Conservation (phyloP, 30 jellyfish, hydroid and myxozoan genomes). For the Turritopsis rubra region DNA sequence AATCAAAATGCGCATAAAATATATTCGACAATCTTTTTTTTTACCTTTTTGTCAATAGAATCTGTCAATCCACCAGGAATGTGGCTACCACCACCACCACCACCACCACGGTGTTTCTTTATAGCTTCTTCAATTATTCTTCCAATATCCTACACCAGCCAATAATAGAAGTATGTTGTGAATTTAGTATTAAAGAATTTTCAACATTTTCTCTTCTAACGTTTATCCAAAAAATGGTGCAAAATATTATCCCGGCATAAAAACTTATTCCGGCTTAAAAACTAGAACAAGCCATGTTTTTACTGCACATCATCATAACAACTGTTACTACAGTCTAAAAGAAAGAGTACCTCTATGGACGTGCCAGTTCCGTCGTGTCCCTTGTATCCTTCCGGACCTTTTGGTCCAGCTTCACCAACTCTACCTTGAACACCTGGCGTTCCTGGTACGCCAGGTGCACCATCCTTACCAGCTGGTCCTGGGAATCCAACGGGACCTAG, state of each 20-base stretch:
- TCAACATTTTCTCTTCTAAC: no score
- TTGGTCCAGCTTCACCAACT: slow-evolving; percentile 18
- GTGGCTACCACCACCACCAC: not conserved
- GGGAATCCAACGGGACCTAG: not conserved
- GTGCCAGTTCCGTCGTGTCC: not conserved
- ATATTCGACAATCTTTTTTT: no score
- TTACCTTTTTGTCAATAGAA: not conserved
- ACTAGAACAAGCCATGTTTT: no score
- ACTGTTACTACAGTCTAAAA: not conserved
- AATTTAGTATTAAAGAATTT: not conserved
- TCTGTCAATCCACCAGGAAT: slow-evolving; percentile 7
- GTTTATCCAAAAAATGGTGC: no score
- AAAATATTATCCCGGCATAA: no score
- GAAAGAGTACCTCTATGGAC: not conserved
- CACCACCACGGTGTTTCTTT: not conserved
- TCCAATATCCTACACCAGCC: not conserved
- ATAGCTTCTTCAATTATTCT: slow-evolving; percentile 12
- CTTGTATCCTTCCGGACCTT: not conserved
- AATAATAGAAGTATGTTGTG: not conserved
- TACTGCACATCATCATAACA: not conserved
- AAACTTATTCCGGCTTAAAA: no score
- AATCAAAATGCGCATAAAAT: no score
- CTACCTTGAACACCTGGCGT: slow-evolving; percentile 8
- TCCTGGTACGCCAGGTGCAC: slow-evolving; percentile 1
- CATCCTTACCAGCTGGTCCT: slow-evolving; percentile 9